Evolutionary conservation across 2,797 vertebrate species (phyloP), one percentile per base, ranked within the genome.

Genomic region (Sorex maritimensis): DNA sequence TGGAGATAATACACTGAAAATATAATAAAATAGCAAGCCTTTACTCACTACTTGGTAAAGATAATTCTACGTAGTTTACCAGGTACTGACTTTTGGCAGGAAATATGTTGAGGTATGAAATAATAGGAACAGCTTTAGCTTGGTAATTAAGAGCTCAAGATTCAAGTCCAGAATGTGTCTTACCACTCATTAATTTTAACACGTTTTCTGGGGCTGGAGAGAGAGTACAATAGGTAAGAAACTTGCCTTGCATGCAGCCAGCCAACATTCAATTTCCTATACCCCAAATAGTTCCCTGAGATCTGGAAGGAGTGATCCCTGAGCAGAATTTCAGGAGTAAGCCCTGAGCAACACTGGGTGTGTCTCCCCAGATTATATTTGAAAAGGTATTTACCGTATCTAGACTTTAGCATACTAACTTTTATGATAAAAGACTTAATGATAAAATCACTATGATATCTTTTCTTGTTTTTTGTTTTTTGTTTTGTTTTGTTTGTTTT

Each of bases 1-100:
- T 55, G 78, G 68, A 79, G 79, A 94, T 7, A 21, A 89, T 86
- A 87, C 74, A 94, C 30, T 81, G 71, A 87, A 81, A 90, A 81
- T 78, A 68, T 71, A 79, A 92, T 88, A 61, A 88, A 92, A 82
- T 30, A 73, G 63, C 12, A 88, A 90, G 80, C 34, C 74, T 61
- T 74, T 52, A 71, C 44, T 93, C 61, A 77, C 17, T 24, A 81
- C 71, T 93, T 83, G 23, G 17, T 86, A 44, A 83, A 80, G 12
- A 82, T 0, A 68, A 28, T 68, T 85, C 30, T 41, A 67, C 3
- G 26, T 85, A 55, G 38, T 63, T 91, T 90, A 41, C 24, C 28
- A 55, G 38, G 23, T 24, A 83, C 0, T 81, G 21, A 38, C 49
- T 88, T 94, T 78, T 78, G 41, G 8, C 28, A 72, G 86, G 88